A percentile compares a stretch with the other conserved stretches of the same genome.
phyloP scores from a whole-genome alignment of 2,888 invertebrate species.

The Carpatolechia fugitivella region DNA sequence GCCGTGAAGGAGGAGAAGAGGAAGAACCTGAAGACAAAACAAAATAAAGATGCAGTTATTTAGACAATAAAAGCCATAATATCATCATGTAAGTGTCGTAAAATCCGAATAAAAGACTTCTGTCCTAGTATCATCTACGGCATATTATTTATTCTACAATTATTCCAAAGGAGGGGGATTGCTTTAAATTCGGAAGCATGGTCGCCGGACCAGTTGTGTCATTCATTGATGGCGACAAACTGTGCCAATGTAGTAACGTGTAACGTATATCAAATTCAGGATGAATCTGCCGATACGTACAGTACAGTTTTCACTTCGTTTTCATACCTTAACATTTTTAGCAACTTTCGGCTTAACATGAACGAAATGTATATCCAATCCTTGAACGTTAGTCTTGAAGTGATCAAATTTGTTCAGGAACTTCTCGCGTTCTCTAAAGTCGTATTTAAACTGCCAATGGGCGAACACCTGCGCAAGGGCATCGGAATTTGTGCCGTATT shows the following conservation, averaged over 20 bases:
- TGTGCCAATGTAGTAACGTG: too few species aligned
- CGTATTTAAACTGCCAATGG: slow-evolving; percentile 88
- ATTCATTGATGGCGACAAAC: too few species aligned
- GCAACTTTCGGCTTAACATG: slow-evolving; percentile 80
- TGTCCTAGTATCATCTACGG: too few species aligned
- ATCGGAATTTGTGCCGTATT: slow-evolving; percentile 89
- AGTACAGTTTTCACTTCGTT: too few species aligned
- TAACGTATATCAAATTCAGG: too few species aligned
- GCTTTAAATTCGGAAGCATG: too few species aligned
- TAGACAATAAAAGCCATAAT: neutral
- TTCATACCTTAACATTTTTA: slow-evolving; percentile 46
- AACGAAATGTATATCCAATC: slow-evolving; percentile 86
- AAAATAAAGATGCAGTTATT: neutral
- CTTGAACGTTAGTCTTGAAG: slow-evolving; percentile 86
- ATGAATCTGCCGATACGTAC: too few species aligned
- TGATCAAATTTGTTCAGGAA: slow-evolving; percentile 86
- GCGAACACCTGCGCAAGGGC: slow-evolving; percentile 82
- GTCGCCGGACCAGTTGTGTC: too few species aligned
- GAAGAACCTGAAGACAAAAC: slow-evolving; percentile 72
- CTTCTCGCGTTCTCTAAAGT: slow-evolving; percentile 80
- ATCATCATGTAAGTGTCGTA: too few species aligned
- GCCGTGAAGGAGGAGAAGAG: slow-evolving; percentile 86
- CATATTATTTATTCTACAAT: too few species aligned
- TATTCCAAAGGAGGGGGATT: too few species aligned
- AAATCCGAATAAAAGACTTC: too few species aligned